Conservation (phyloP, 2,888 invertebrate genomes). For the Epinotia brunnichana region DNA sequence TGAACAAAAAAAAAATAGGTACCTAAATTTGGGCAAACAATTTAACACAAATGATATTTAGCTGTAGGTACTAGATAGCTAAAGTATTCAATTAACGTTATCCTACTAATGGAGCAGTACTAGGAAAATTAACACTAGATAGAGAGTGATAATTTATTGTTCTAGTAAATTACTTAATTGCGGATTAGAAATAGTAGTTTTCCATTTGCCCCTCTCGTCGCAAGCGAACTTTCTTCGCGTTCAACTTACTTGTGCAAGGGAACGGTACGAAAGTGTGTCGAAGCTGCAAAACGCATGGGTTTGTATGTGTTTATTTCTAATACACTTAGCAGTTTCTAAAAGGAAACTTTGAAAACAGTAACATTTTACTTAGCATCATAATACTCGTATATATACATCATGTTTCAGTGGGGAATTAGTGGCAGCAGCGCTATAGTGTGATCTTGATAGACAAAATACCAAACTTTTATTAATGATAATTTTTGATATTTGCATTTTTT, state of each 20-base stretch:
- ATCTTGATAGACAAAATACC: no score
- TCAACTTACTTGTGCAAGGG: constrained; percentile 46
- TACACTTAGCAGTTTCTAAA: constrained; percentile 12
- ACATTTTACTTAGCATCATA: no score
- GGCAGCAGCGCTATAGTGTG: no score
- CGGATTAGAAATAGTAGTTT: constrained; percentile 41
- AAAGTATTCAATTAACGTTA: neutral
- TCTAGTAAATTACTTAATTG: constrained; percentile 7
- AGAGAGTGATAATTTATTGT: neutral
- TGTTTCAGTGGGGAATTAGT: no score
- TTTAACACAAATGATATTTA: no score
- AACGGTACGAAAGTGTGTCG: constrained; percentile 55
- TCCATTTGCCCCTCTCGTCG: constrained; percentile 50
- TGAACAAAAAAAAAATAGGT: no score
- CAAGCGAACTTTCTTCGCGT: constrained; percentile 50
- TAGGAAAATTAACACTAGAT: no score
- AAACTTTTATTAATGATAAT: no score
- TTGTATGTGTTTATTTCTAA: constrained; percentile 49
- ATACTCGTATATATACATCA: no score
- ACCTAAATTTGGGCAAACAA: no score
- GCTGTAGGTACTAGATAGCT: neutral
- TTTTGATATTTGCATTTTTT: no score
- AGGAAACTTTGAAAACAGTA: constrained; percentile 48
- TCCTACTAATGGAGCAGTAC: no score
- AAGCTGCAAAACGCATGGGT: constrained; percentile 45